Conservation (phyloP, 2,797 vertebrate genomes). For the Nyctibius grandis region DNA sequence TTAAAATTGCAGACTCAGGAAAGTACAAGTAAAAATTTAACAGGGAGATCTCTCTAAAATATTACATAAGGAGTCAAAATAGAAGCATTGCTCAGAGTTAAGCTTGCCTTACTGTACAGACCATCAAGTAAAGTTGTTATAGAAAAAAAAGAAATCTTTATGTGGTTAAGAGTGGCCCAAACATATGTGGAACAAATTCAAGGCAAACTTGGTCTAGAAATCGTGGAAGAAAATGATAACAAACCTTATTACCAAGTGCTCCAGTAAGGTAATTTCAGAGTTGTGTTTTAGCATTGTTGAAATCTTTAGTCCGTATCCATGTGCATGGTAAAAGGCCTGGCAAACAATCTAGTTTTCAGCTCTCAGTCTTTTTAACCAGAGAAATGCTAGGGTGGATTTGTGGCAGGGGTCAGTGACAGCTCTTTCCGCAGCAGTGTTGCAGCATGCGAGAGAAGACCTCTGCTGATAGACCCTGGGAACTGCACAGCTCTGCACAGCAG, state of each 20-base stretch:
- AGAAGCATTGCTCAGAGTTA: neutral
- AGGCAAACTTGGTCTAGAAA: neutral
- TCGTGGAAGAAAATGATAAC: neutral
- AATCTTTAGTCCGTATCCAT: neutral
- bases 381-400: neutral
- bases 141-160: neutral
- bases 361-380: neutral
- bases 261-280: neutral
- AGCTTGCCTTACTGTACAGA: neutral
- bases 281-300: neutral
- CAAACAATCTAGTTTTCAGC: neutral
- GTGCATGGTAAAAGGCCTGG: neutral
- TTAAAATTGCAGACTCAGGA: neutral
- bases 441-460: slow-evolving; percentile 9
- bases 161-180: neutral
- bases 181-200: neutral
- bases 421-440: neutral
- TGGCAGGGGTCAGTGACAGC: neutral
- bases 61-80: neutral
- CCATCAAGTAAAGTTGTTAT: neutral
- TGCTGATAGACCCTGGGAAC: slow-evolving; percentile 7
- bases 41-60: neutral
- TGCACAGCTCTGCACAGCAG: neutral
- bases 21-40: neutral
- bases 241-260: neutral